Base-by-base conservation (phyloP, 2,113 vertebrate species). In the Marmota flaviventris region DNA sequence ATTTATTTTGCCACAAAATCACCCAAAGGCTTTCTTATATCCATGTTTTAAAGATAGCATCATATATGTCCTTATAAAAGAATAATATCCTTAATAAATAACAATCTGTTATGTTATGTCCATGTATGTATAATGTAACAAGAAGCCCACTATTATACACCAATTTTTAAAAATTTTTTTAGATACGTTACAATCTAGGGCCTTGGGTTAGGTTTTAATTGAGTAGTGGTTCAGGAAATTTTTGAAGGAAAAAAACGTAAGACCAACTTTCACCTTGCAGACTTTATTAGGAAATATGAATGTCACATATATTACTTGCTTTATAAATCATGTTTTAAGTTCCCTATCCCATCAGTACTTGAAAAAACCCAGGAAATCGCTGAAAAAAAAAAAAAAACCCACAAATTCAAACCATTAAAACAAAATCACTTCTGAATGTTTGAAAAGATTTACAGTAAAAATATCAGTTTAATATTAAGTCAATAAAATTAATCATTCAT, bases 401-500 rank as follows among this genome's bases (percentile, higher is more conserved):
- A 97, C 85, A 97, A 96, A 96, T 98, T 98, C 97, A 95, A 98
- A 97, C 94, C 93, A 98, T 98, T 97, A 98, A 98, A 98, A 69
- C 95, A 53, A 97, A 97, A 98, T 97, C 96, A 91, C 89, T 93
- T 94, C 96, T 94, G 91, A 98, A 97, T 93, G 77, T 90, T 97
- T 95, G 6, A 96, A 98, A 97, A 89, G 85, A 98, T 97, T 98
- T 98, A 97, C 84, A 96, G 93, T 95, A 97, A 98, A 98, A 98
- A 95, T 97, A 97, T 96, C 85, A 93, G 39, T 96, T 97, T 98
- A 89, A 97, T 91, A 98, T 98, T 98, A 98, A 97, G 86, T 98
- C 95, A 98, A 98, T 97, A 97, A 98, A 98, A 98, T 97, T 96
- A 98, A 98, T 98, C 97, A 98, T 94, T 98, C 1, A 0, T 96